Evolutionary conservation across 2,888 invertebrate genomes (phyloP).

Genomic region (Rosalia funebris): DNA sequence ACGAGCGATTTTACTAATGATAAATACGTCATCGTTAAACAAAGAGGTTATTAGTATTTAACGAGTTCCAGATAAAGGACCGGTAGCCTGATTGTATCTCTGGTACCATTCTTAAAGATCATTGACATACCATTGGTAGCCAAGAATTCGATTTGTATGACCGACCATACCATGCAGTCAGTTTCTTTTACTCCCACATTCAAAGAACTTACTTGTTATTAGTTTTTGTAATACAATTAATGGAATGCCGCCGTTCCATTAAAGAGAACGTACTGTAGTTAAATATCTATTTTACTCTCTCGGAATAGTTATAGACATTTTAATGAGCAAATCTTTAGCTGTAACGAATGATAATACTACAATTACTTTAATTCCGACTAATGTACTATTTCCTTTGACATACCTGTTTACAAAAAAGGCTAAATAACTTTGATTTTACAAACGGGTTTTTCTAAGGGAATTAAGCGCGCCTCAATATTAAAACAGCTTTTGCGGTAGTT

Average conservation of each 20-base stretch:
- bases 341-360: background rate
- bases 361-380: conserved; percentile 1
- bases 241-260: conserved; percentile 27
- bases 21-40: conserved; percentile 46
- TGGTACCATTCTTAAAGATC: conserved; percentile 48
- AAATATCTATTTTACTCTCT: conserved; percentile 17
- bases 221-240: conserved; percentile 32
- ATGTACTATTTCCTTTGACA: background rate
- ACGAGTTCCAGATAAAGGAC: conserved; percentile 52
- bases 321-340: conserved; percentile 6
- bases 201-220: conserved; percentile 33
- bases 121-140: conserved; percentile 48
- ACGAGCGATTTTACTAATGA: conserved; percentile 41
- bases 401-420: background rate
- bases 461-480: too few relatives aligned
- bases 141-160: conserved; percentile 44
- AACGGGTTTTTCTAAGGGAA: background rate
- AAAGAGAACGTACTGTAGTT: conserved; percentile 13
- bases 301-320: conserved; percentile 1
- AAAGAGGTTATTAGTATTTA: conserved; percentile 54
- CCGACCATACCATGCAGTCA: conserved; percentile 33
- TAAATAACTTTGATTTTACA: background rate
- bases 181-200: conserved; percentile 41
- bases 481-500: too few relatives aligned
- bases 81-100: conserved; percentile 52